Evolutionary conservation across 2,797 vertebrate genomes (phyloP), one percentile per base, ranked within the genome.

Genomic region (Esox masquinongy): DNA sequence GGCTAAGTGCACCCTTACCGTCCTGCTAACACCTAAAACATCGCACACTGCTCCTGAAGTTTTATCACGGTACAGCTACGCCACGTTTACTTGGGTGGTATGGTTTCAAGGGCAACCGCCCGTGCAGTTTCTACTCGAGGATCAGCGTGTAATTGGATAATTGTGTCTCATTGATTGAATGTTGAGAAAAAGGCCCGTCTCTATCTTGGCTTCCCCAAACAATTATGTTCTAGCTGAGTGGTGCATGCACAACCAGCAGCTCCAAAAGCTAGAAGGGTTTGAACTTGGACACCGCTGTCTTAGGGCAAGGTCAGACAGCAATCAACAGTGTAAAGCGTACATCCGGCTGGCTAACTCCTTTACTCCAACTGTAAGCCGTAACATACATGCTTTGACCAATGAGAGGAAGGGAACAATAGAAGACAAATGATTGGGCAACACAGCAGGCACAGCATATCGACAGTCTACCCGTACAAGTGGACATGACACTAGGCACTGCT

Each of bases 71-170:
- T 19, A 2, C 2, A 56, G 84, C 72, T 66, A 56, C 59, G 81
- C 79, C 80, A 6, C 5, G 36, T 39, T 39, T 3, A 2, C 36
- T 34, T 47, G 82, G 84, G 87, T 88, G 90, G 76, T 81, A 88
- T 82, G 82, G 84, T 81, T 84, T 56, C 79, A 77, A 4, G 47
- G 77, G 68, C 83, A 68, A 80, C 72, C 68, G 68, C 74, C n/a
- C 12, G 29, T 76, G 84, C 67, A 2, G 77, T 85, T 85, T 86
- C 80, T 78, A 80, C 77, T 74, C 74, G 83, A 74, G 83, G 66
- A 89, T 85, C 80, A 73, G 72, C 74, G 67, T 83, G 74, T 91
- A 86, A 91, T 88, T 91, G 86, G 85, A 89, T 88, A 91, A 92
- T 88, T 85, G 85, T 88, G 86, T 80, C 5, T 50, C 76, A 87